Evolutionary conservation across 1,140 invertebrate genomes (phyloP), one percentile per base, ranked within the genome.

Genomic region (Parasteatoda tepidariorum): DNA sequence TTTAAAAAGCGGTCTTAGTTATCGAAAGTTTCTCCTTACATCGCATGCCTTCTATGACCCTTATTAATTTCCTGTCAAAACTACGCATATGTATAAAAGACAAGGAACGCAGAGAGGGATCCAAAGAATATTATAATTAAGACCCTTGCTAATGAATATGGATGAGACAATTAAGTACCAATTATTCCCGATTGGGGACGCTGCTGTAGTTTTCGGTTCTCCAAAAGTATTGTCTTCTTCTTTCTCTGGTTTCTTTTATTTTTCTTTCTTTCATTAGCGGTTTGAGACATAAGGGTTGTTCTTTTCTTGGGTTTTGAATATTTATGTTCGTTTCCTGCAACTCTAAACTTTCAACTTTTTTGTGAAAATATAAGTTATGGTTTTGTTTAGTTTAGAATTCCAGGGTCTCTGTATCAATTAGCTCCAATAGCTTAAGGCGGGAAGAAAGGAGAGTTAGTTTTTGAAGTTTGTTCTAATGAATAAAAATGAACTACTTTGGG

Each of bases 161-260:
- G 76, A 79, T 79, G 76, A 79, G 76, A 68, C 76, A 79, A 79
- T 79, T 68, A 79, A 79, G 76, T 68, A 55, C 54, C 76, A 79
- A 79, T 79, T 79, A 79, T 79, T 68, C 76, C 66, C 30, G 28
- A 26, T 31, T 3, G 61, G 30, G 15, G 61, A 11, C 26, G 26
- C 61, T 31, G 61, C 28, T 33, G 26, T 30, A 18, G n/a, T n/a
- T 48, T 18, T 4, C 38, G 9, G 9, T 48, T 48, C 38, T 18
- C 38, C 38, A 2, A 5, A 41, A 41, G 5, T 48, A 48, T 4
- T 48, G 38, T 4, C 9, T 48, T 48, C 38, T 48, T 48, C 18
- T 48, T 18, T 18, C 57, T 59, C 24, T n/a, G 57, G 57, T 48
- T 48, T 48, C 38, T 48, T 48, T 48, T 48, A 48, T 48, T 48